Evolutionary conservation across 2,797 vertebrate species (phyloP).

Genomic region (Carduelis carduelis): DNA sequence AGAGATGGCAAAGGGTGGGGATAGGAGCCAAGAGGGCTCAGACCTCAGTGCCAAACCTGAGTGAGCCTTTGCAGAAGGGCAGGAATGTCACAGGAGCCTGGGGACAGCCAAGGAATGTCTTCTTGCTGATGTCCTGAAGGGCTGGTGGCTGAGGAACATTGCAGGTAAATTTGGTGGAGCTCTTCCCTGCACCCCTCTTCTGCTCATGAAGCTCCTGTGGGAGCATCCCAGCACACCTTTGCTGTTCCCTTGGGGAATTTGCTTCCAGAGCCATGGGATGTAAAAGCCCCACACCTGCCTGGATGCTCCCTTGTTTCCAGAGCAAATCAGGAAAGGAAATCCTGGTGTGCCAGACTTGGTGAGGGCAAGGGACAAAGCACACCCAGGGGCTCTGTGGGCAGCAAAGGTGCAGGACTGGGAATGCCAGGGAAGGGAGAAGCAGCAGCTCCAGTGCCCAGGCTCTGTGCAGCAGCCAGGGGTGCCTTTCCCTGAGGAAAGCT

Average conservation of each 20-base stretch:
- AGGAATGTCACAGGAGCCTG: background rate
- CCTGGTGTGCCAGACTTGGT: accelerated
- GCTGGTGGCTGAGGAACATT: background rate
- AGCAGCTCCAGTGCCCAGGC: background rate
- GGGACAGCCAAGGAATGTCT: background rate
- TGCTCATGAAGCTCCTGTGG: background rate
- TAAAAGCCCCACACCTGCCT: no score
- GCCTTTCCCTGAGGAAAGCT: background rate
- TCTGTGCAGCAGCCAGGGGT: background rate
- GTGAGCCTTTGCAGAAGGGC: background rate
- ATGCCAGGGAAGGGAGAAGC: background rate
- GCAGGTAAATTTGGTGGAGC: background rate
- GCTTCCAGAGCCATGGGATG: accelerated
- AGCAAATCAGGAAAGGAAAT: background rate
- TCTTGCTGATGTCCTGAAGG: background rate
- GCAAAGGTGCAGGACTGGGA: accelerated
- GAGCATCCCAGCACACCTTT: background rate
- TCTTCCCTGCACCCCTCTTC: background rate
- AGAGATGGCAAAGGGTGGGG: background rate
- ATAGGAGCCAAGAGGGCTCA: background rate
- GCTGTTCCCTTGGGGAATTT: background rate
- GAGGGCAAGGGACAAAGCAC: accelerated
- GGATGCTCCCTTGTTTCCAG: background rate
- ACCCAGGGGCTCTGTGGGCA: background rate
- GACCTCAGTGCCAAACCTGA: background rate